Evolutionary conservation across 2,797 vertebrate genomes (phyloP).

Genomic region (Alexandromys oeconomus): DNA sequence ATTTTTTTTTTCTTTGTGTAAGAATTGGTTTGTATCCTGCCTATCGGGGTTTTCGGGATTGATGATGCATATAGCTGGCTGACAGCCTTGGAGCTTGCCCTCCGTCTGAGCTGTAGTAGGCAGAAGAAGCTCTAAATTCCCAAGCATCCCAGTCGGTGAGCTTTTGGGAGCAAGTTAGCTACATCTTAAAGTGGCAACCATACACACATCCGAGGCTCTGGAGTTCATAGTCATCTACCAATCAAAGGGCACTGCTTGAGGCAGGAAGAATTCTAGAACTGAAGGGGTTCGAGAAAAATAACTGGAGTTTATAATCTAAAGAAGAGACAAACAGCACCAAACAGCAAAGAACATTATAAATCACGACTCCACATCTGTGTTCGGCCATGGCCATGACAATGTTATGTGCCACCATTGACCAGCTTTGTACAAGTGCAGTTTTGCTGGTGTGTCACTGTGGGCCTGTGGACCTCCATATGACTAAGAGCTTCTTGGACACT

Average conservation of each 20-base stretch:
- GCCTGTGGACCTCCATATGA: background rate
- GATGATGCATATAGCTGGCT: background rate
- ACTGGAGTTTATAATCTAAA: background rate
- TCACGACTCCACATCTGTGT: background rate
- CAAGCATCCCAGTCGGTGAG: background rate
- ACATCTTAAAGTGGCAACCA: background rate
- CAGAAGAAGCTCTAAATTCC: background rate
- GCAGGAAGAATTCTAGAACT: slow-evolving; percentile 15
- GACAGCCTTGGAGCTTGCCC: background rate
- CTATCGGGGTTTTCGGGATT: background rate
- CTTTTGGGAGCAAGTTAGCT: background rate
- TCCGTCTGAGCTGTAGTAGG: background rate
- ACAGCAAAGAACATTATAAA: background rate
- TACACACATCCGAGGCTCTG: background rate
- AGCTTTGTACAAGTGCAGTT: background rate
- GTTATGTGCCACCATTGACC: background rate
- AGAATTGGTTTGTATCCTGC: background rate
- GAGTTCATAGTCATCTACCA: background rate
- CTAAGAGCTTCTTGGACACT: background rate
- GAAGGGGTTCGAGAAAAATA: background rate
- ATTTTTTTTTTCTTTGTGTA: background rate
- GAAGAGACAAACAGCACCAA: background rate
- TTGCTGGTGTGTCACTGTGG: background rate
- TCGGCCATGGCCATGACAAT: background rate
- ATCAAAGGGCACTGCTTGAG: background rate